Evolutionary conservation across 2,797 vertebrate species (phyloP), one percentile per base, ranked within the genome.

Genomic region (Poecile montanus): DNA sequence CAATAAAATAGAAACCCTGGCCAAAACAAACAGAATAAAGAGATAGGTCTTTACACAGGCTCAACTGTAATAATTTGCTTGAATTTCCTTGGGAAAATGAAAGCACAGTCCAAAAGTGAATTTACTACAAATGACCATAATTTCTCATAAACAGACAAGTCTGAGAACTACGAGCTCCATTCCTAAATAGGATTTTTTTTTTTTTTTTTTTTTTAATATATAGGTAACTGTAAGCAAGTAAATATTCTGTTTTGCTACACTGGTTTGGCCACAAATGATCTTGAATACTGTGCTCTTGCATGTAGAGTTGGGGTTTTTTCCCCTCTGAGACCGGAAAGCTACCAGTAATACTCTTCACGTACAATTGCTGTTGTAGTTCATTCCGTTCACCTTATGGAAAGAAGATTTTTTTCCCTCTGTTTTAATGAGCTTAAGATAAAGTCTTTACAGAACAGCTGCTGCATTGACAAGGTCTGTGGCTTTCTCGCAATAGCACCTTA

Each of bases 391-490:
- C 94, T 92, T 75, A 92, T 4, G 40, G 75, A 95, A 95, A 93
- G 95, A 80, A 89, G 94, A 92, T 95, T 93, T 95, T 92, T 92
- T 92, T 42, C 53, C 78, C 78, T 80, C 78, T 91, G 54, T 80
- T 95, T 93, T 93, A 95, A 95, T 91, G 85, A 89, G 94, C 93
- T 95, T 95, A 96, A 88, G 91, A 70, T 93, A 96, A 95, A 94
- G 79, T 54, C 85, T 68, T 91, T 91, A 85, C 25, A 94, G 92
- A 89, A 84, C 93, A 97, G 87, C 91, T 97, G 96, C 70, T 89
- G 62, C 85, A 51, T 70, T 70, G 58, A 91, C 47, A 63, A 84
- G 60, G 93, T 75, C 86, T 88, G 61, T 0, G 0, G 81, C 68
- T 91, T 54, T 77, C 78, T 93, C 0, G 0, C 86, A 88, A 62